phyloP scores from a whole-genome alignment of 2,113 vertebrate species.

The Steatornis caripensis region DNA sequence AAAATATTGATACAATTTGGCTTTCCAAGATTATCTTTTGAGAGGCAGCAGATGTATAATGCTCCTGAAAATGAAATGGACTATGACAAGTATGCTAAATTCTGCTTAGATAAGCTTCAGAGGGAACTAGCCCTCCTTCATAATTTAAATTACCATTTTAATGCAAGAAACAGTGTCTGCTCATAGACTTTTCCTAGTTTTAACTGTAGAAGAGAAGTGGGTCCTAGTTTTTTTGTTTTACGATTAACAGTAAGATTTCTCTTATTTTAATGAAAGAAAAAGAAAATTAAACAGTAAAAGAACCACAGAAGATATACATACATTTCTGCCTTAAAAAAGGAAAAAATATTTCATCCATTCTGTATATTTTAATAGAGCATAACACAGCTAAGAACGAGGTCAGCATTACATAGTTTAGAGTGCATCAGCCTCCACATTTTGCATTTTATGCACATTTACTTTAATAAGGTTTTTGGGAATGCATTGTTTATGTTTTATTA shows the following conservation, averaged over 20 bases:
- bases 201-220: not conserved
- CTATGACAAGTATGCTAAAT: slow-evolving; percentile 47
- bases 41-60: not conserved
- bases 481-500: not conserved
- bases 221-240: not conserved
- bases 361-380: not conserved
- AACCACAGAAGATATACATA: rapidly evolving
- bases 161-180: not conserved
- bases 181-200: not conserved
- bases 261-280: not conserved
- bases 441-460: not conserved
- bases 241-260: not conserved
- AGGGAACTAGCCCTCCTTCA: slow-evolving; percentile 21
- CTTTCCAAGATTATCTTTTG: not conserved
- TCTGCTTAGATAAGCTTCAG: slow-evolving; percentile 27
- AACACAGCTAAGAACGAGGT: not conserved
- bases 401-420: not conserved
- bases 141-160: not conserved
- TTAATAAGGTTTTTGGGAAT: not conserved
- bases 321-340: not conserved
- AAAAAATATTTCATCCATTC: not conserved
- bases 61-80: slow-evolving; percentile 21
- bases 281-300: not conserved
- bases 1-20: not conserved
- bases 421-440: not conserved